Base-by-base conservation (phyloP, 2,797 vertebrate genomes). In the Sebastes iracundus region DNA sequence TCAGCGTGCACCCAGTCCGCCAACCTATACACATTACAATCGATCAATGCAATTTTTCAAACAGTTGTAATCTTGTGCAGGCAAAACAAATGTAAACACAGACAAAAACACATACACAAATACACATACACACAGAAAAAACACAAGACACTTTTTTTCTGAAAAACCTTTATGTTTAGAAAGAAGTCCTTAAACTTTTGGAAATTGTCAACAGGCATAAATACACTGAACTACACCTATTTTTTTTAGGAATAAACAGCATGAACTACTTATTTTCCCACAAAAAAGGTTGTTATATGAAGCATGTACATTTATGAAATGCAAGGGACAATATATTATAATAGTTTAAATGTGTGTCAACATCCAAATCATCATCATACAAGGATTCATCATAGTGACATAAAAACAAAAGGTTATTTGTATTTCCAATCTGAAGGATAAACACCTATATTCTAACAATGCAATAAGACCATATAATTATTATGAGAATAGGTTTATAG, bases 21-120 rank as follows among this genome's bases (percentile, higher is more conserved):
- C 33, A 55, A 73, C 53, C 78, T 72, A 58, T 75, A 63, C 32
- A 62, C 23, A 23, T 62, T 38, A 69, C 28, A 20, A 23, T 42
- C 1, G 33, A 82, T 84, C 69, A 22, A 73, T 86, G 74, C 12
- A 10, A 22, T 35, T 7, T 38, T 75, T 68, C 13, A 2, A 72
- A 62, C 22, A 75, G 53, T 3, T 27, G 4, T 18, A 46, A 28
- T 42, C 4, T 25, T 22, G 6, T 73, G 58, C 30, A 28, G 38
- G 49, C 20, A 53, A 72, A 73, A 69, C 58, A 71, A 28, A 42
- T 60, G 25, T 35, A 49, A 80, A 70, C 46, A 58, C 18, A 55
- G 8, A 55, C 3, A 7, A 16, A 55, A 14, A 55, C 5, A 7
- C 28, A 23, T 11, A 23, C 18, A 64, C 1, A 32, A 52, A 71